Evolutionary conservation across 2,888 invertebrate genomes (phyloP), one percentile per base, ranked within the genome.

Genomic region (Mythimna lalbum): DNA sequence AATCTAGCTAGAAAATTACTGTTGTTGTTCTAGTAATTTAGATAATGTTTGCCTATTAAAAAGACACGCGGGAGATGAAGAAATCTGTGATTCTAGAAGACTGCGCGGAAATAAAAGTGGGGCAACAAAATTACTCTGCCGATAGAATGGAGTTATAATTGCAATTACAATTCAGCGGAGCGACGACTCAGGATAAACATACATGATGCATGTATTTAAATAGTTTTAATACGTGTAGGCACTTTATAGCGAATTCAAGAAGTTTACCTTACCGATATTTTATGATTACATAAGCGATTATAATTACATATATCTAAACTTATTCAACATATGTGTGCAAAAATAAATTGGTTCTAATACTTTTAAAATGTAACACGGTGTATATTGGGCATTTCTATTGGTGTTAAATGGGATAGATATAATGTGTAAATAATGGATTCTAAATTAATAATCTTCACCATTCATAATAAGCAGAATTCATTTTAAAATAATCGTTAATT

Each of bases 61-160:
- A 81, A 43, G 56, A 69, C 66, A 81, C 72, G 81, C 81, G 84
- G 72, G 70, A 60, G 69, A 47, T 59, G 64, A 67, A 64, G 43
- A 61, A 65, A 81, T 73, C 78, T 81, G 81, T 82, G 81, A 81
- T 78, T 66, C 36, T 78, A 74, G 72, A 77, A 80, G 73, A 81
- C 74, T 78, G 81, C 61, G 60, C 55, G 55, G 59, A 60, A 63
- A 56, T 56, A 53, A 61, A 75, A 49, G 59, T 60, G 43, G 49
- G 70, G 23, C 63, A 70, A 52, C 33, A 57, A 27, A 50, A 57
- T 63, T 61, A 56, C 27, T 69, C 56, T 47, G 69, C 52, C 27
- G 33, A 53, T 52, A 52, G 49, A 53, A 64, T 57, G 69, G 50
- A 69, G 56, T 63, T 53, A 52, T 57, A 39, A 27, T 76, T 50